A percentile compares a stretch with the other conserved stretches of the same genome.
Evolutionary conservation across 2,888 invertebrate species (phyloP).

Genomic region (Priocnemis perturbator): DNA sequence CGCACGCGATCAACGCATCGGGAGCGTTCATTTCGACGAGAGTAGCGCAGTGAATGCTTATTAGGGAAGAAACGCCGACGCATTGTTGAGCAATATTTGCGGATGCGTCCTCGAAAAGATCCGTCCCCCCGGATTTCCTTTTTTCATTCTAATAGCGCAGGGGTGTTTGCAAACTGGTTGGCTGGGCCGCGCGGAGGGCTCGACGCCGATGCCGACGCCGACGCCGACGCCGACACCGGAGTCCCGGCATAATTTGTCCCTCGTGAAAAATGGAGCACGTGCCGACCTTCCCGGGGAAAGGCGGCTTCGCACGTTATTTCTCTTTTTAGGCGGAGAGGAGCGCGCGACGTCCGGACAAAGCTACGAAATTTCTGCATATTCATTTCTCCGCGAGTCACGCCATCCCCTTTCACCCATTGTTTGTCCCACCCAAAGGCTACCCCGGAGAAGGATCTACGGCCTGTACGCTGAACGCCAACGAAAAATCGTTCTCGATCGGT

Average conservation of each 20-base stretch:
- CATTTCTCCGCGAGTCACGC: constrained; percentile 20
- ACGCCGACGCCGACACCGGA: constrained; percentile 4
- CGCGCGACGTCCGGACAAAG: constrained; percentile 24
- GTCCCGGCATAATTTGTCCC: constrained; percentile 40
- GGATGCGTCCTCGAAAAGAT: constrained; percentile 10
- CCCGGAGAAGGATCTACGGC: too few species aligned
- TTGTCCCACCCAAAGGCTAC: not conserved
- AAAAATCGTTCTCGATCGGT: too few species aligned
- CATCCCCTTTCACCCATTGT: constrained; percentile 7
- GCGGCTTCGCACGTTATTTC: constrained; percentile 11
- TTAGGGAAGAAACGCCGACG: constrained; percentile 27
- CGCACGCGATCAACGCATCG: too few species aligned
- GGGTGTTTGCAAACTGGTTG: constrained; percentile 50
- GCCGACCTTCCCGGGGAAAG: constrained; percentile 29
- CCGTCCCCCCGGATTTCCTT: constrained; percentile 15
- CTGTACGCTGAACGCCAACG: too few species aligned
- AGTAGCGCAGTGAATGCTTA: constrained; percentile 20
- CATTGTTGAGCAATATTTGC: constrained; percentile 45
- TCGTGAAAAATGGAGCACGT: constrained; percentile 45
- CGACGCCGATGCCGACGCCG: constrained; percentile 11
- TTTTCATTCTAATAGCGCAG: constrained; percentile 22
- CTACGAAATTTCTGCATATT: constrained; percentile 37
- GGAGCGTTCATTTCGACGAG: too few species aligned
- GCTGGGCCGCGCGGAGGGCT: constrained; percentile 21
- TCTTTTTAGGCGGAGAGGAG: not conserved